Conservation (phyloP, 2,113 vertebrate species). For the Engystomops pustulosus region DNA sequence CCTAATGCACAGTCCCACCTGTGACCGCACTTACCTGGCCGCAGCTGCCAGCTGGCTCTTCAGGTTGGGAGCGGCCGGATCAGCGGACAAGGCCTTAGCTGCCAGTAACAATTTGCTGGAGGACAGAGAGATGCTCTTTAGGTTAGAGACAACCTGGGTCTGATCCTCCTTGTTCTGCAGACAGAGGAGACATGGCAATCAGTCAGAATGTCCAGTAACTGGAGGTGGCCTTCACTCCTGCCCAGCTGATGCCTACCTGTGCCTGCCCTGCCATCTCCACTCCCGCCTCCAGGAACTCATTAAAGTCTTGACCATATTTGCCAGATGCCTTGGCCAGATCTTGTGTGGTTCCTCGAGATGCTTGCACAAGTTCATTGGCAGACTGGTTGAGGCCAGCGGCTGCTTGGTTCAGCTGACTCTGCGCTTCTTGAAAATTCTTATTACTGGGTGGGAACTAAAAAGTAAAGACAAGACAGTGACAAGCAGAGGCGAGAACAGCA, state of each 20-base stretch:
- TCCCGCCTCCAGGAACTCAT: conserved; percentile 90
- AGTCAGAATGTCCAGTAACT: background rate
- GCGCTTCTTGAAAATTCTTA: conserved; percentile 94
- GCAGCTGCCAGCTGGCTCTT: conserved; percentile 96
- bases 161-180: conserved; percentile 89
- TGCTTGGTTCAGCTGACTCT: conserved; percentile 87
- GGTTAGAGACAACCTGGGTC: conserved; percentile 91
- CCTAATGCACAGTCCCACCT: background rate
- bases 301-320: conserved; percentile 95
- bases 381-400: conserved; percentile 93
- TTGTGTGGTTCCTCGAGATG: conserved; percentile 90
- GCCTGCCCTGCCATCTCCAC: conserved; percentile 97
- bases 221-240: background rate
- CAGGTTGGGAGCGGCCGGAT: conserved; percentile 90
- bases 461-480: background rate
- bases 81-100: conserved; percentile 93
- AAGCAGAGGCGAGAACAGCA: too few relatives aligned
- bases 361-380: conserved; percentile 93
- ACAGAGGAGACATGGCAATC: too few relatives aligned
- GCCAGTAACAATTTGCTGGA: conserved; percentile 94
- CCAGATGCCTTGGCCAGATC: conserved; percentile 89
- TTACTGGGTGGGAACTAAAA: conserved; percentile 88
- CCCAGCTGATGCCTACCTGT: conserved; percentile 76
- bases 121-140: conserved; percentile 98
- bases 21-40: conserved; percentile 81